Conservation (phyloP, 1,140 invertebrate species). For the Zaprionus inermis region DNA sequence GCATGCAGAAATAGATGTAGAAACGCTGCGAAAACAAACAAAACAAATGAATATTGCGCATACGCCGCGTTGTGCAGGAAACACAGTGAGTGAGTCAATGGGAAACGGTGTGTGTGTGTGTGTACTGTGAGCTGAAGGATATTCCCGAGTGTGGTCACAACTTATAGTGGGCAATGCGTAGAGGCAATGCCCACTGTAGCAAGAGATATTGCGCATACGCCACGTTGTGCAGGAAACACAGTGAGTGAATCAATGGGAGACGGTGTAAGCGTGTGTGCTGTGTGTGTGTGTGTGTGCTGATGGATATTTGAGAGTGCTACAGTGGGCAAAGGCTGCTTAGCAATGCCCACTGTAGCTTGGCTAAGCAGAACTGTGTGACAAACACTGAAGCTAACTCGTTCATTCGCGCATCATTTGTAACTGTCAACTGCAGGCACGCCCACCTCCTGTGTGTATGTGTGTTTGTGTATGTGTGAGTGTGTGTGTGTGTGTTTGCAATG, state of each 20-base stretch:
- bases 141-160: constrained; percentile 4
- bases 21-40: not conserved
- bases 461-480: constrained; percentile 35
- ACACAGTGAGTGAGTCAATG: too few species aligned
- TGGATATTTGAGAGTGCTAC: constrained; percentile 13
- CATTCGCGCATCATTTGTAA: constrained; percentile 50
- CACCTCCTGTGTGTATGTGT: constrained; percentile 26
- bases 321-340: not conserved
- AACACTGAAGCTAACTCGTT: constrained; percentile 17
- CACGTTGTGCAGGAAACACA: not conserved
- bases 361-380: constrained; percentile 4
- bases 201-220: not conserved
- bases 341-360: constrained; percentile 22
- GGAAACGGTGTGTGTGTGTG: not conserved
- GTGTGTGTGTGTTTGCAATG: constrained; percentile 49
- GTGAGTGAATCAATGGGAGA: not conserved
- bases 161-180: not conserved
- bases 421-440: constrained; percentile 45
- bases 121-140: constrained; percentile 2
- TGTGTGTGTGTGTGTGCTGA: constrained; percentile 6
- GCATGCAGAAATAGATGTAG: constrained; percentile 14
- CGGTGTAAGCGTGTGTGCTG: not conserved
- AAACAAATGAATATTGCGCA: constrained; percentile 44
- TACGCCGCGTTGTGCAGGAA: constrained; percentile 50
- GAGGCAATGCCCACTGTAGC: constrained; percentile 20